These are phyloP conservation scores for Sclerodermus sp. DNA, from an alignment of 2,888 invertebrate genomes.

Conservation along the genomic window DNA sequence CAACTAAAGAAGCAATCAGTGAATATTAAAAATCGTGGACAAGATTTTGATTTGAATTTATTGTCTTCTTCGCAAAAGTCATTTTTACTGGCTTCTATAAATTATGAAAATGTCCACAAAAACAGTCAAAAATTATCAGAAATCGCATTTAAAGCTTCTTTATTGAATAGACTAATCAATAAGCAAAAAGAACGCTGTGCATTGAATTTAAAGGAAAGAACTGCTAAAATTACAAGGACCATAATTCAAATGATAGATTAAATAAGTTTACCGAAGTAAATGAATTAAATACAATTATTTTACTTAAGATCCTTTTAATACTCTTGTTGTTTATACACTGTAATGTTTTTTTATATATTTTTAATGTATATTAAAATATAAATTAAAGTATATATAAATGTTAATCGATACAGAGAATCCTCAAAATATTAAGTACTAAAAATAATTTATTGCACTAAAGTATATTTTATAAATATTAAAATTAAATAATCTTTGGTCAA, in stretches of 20 bases:
- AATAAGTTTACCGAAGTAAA: neutral
- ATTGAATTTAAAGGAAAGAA: slow-evolving; percentile 21
- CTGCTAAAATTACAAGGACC: slow-evolving; percentile 17
- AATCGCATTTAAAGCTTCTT: slow-evolving; percentile 16
- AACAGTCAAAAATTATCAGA: slow-evolving; percentile 27
- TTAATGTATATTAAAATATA: neutral
- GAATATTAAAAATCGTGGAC: slow-evolving; percentile 15
- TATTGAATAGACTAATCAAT: slow-evolving; percentile 15
- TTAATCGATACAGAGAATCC: neutral
- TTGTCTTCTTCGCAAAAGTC: slow-evolving; percentile 31
- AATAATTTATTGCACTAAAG: neutral
- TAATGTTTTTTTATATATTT: too few relatives aligned
- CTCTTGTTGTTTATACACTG: too few relatives aligned
- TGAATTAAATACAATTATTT: neutral
- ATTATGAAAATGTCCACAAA: slow-evolving; percentile 31
- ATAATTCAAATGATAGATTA: slow-evolving; percentile 21
- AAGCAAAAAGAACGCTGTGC: slow-evolving; percentile 26
- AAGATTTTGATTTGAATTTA: slow-evolving; percentile 27
- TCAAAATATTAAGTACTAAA: neutral
- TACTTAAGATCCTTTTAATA: too few relatives aligned
- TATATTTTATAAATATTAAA: neutral
- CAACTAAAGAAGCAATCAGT: slow-evolving; percentile 16
- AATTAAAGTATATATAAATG: neutral
- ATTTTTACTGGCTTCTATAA: slow-evolving; percentile 32
- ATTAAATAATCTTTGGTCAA: slow-evolving; percentile 7